Conservation (phyloP, 2,888 invertebrate genomes). For the Eustalomyia histrio region DNA sequence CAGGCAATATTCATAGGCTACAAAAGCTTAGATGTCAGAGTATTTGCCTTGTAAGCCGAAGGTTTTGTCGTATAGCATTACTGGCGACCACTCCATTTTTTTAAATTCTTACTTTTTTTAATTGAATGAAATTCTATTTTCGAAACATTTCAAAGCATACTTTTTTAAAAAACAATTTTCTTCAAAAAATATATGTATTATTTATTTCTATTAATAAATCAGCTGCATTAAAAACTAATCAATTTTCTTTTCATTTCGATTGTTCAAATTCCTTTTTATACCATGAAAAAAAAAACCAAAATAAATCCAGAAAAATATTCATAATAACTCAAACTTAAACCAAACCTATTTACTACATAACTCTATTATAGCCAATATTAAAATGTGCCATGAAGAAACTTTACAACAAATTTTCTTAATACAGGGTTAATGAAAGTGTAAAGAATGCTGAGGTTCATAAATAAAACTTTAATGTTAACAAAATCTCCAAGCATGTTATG, state of each 20-base stretch:
- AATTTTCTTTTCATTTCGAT: not conserved
- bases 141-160: no score
- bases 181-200: no score
- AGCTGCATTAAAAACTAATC: not conserved
- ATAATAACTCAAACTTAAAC: not conserved
- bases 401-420: not conserved
- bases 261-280: not conserved
- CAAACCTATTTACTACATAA: not conserved
- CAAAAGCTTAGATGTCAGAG: no score
- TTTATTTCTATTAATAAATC: not conserved
- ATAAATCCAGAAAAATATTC: not conserved
- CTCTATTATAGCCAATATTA: not conserved
- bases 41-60: no score
- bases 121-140: no score
- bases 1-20: no score
- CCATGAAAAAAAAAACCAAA: not conserved
- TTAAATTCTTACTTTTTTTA: no score
- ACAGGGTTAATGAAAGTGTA: slow-evolving; percentile 28
- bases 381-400: not conserved
- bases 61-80: no score
- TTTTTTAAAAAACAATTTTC: no score
- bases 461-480: not conserved
- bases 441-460: not conserved
- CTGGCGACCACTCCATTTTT: no score
- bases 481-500: slow-evolving; percentile 16